Conservation (phyloP, 35 echinoderm and acorn worm genomes). For the Amphiura filiformis region DNA sequence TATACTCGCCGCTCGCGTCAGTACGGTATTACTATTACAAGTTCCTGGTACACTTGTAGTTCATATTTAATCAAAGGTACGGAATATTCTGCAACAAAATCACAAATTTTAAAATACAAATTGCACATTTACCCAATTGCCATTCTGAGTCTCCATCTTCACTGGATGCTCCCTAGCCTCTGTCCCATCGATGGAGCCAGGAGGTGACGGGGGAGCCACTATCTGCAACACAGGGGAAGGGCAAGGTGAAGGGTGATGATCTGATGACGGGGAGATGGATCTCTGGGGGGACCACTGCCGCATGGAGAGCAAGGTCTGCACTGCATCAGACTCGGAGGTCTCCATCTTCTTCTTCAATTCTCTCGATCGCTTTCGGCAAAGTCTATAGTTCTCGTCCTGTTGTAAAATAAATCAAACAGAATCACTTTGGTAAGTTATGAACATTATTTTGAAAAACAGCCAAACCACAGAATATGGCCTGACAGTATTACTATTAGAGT, state of each 20-base stretch:
- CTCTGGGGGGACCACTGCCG: slow-evolving; percentile 36
- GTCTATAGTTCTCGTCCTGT: not conserved
- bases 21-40: too few relatives aligned
- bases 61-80: too few relatives aligned
- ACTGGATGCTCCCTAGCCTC: not conserved
- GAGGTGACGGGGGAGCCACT: slow-evolving; percentile 36
- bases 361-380: not conserved
- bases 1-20: too few relatives aligned
- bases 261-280: not conserved
- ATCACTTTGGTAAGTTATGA: not conserved
- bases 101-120: too few relatives aligned
- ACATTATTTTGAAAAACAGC: not conserved
- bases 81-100: too few relatives aligned
- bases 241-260: slow-evolving; percentile 8
- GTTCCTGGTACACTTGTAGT: too few relatives aligned
- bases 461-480: too few relatives aligned
- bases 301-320: slow-evolving; percentile 78
- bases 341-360: slow-evolving; percentile 11
- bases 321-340: slow-evolving; percentile 74
- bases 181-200: slow-evolving; percentile 15
- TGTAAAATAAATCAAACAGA: not conserved
- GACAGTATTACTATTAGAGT: too few relatives aligned
- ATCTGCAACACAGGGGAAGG: slow-evolving; percentile 1
- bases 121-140: too few relatives aligned
- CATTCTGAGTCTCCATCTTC: too few relatives aligned